phyloP scores from a whole-genome alignment of 2,113 vertebrate species.

The Rhinolophus ferrumequinum region DNA sequence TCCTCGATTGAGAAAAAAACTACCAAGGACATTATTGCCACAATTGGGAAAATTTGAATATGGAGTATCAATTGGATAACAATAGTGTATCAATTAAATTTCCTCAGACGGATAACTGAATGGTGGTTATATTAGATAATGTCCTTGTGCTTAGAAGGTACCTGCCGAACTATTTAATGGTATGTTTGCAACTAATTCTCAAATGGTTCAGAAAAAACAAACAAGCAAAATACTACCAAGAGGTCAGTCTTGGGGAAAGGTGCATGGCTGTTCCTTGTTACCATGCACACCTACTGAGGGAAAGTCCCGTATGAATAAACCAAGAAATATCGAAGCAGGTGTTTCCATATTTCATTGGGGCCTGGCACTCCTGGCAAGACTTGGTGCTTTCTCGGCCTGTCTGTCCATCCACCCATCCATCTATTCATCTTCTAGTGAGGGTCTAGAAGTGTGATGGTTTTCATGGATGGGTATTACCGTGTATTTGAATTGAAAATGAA shows the following conservation, averaged over 20 bases:
- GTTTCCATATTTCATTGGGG: not conserved
- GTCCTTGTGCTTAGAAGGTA: not conserved
- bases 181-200: not conserved
- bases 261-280: fast-evolving
- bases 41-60: not conserved
- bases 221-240: not conserved
- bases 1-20: not conserved
- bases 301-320: not conserved
- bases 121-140: not conserved
- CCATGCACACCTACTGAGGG: not conserved
- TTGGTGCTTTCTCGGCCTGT: not conserved
- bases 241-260: not conserved
- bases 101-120: not conserved
- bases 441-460: not conserved
- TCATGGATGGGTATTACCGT: not conserved
- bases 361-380: not conserved
- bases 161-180: not conserved
- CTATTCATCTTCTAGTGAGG: not conserved
- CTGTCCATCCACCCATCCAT: not conserved
- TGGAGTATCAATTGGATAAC: not conserved
- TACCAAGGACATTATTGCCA: not conserved
- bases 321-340: not conserved
- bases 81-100: not conserved
- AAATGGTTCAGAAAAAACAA: not conserved
- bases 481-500: slow-evolving; percentile 31